Conservation (phyloP, 2,113 vertebrate species). For the Cinclus mexicanus region DNA sequence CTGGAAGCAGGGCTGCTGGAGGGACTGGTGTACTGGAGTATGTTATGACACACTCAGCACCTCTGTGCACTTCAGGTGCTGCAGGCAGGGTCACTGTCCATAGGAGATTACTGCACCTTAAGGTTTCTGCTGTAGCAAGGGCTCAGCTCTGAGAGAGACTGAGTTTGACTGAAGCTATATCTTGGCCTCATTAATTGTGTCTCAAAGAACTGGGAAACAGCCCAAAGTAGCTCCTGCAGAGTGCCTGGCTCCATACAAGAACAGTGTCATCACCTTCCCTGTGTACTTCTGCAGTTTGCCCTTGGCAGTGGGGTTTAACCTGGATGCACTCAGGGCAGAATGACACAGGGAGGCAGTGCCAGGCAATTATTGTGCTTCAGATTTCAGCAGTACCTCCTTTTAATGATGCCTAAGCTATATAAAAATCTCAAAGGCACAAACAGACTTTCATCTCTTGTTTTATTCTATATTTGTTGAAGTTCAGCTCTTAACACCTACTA, state of each 20-base stretch:
- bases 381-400: not conserved
- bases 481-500: not conserved
- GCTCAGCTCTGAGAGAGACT: not conserved
- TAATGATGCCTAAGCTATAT: not conserved
- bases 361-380: not conserved
- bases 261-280: not conserved
- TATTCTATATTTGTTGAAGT: not conserved
- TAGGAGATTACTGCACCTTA: not conserved
- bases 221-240: not conserved
- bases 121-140: not conserved
- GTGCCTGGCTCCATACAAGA: not conserved
- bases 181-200: not conserved
- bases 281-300: not conserved
- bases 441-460: not conserved
- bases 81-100: too few relatives aligned
- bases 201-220: not conserved
- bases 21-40: too few relatives aligned
- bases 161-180: not conserved
- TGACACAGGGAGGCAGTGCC: not conserved
- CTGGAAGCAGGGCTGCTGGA: not conserved
- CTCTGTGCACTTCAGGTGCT: not conserved
- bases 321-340: not conserved
- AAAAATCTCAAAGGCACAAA: not conserved
- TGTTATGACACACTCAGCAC: accelerated
- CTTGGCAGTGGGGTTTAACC: not conserved